Evolutionary conservation across 2,113 vertebrate genomes (phyloP).

Genomic region (Mirza zaza): DNA sequence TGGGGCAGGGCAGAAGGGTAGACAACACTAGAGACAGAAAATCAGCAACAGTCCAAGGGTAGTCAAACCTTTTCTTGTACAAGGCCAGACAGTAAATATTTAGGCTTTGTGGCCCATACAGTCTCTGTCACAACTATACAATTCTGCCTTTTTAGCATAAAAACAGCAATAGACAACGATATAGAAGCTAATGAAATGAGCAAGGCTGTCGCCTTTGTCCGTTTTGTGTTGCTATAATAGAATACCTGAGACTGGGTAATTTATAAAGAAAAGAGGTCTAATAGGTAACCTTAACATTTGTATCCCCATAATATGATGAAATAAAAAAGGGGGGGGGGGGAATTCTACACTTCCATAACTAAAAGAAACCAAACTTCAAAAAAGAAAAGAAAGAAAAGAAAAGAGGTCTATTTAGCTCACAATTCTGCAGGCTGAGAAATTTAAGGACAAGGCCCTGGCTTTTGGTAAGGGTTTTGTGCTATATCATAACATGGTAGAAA

Average conservation of each 20-base stretch:
- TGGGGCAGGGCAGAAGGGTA: background rate
- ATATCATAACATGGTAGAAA: background rate
- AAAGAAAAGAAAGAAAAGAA: background rate
- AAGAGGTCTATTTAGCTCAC: background rate
- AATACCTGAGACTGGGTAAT: background rate
- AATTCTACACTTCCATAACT: too few relatives aligned
- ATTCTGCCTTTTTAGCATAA: background rate
- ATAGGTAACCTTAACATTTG: too few relatives aligned
- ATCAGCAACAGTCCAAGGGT: background rate
- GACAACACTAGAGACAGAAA: constrained; percentile 6
- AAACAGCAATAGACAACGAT: background rate
- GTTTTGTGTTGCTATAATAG: background rate
- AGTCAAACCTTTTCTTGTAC: background rate
- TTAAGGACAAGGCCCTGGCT: background rate
- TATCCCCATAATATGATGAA: too few relatives aligned
- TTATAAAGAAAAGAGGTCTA: background rate
- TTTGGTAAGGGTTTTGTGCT: background rate
- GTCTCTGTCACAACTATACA: background rate
- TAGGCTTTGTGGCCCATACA: background rate
- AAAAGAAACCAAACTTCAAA: too few relatives aligned
- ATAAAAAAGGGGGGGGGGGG: too few relatives aligned
- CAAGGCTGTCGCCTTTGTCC: background rate
- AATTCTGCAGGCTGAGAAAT: background rate
- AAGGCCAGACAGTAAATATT: background rate
- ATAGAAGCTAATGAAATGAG: constrained; percentile 4